A percentile compares a stretch with the other conserved stretches of the same genome.
phyloP scores from a whole-genome alignment of 2,888 invertebrate species.

The Caenorhabditis auriculariae region DNA sequence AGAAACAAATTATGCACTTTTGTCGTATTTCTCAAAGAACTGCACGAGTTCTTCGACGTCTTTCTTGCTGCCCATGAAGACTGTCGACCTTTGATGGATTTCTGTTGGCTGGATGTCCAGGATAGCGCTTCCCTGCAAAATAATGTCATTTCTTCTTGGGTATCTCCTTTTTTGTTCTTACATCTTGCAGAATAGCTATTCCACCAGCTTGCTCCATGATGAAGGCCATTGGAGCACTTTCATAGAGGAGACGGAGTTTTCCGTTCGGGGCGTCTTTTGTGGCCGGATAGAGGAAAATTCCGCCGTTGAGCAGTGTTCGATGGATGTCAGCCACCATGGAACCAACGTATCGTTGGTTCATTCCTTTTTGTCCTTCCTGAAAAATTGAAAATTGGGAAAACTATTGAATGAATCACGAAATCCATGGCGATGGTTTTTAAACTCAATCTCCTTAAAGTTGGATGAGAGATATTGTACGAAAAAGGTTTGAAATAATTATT shows the following conservation, averaged over 20 bases:
- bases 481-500: no score
- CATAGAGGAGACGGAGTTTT: constrained; percentile 90
- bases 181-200: constrained; percentile 73
- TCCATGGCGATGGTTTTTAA: constrained; percentile 64
- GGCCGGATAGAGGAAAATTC: constrained; percentile 94
- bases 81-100: constrained; percentile 87
- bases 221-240: constrained; percentile 94
- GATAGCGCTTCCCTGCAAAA: constrained; percentile 72
- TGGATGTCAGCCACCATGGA: constrained; percentile 99
- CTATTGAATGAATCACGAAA: neutral
- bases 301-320: constrained; percentile 93
- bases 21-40: constrained; percentile 46
- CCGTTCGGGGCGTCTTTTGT: constrained; percentile 85
- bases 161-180: constrained; percentile 60
- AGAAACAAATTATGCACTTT: no score
- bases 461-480: no score
- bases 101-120: constrained; percentile 81
- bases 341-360: constrained; percentile 91
- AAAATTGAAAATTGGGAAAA: neutral
- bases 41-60: constrained; percentile 78
- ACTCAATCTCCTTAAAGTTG: neutral
- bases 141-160: neutral
- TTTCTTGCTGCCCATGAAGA: constrained; percentile 85
- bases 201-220: constrained; percentile 85
- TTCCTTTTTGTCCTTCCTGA: constrained; percentile 68